These are phyloP conservation scores for Chaetogeoica ovagalla DNA, from an alignment of 2,888 invertebrate species.

Conservation along the genomic window DNA sequence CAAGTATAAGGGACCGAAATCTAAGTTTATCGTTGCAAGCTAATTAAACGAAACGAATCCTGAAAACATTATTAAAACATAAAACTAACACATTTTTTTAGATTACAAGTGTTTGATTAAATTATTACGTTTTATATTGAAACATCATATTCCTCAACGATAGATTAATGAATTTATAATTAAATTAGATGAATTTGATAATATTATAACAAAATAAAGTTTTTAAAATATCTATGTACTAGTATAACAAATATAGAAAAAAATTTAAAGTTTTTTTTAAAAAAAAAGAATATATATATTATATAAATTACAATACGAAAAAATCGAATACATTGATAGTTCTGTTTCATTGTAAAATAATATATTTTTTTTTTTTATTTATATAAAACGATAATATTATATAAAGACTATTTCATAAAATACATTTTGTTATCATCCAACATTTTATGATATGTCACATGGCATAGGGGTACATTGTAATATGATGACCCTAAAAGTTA, in stretches of 20 bases:
- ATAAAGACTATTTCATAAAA: conserved; percentile 15
- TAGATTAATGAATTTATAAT: too few relatives aligned
- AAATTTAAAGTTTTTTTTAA: neutral
- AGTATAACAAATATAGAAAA: neutral
- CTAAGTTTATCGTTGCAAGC: conserved; percentile 33
- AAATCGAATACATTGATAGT: neutral
- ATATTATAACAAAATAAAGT: neutral
- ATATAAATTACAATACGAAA: too few relatives aligned
- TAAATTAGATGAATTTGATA: neutral
- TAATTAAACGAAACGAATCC: conserved; percentile 35
- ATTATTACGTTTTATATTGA: neutral
- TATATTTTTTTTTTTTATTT: conserved; percentile 6
- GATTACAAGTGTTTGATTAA: neutral
- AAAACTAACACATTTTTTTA: neutral
- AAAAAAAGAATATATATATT: neutral
- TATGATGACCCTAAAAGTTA: conserved; percentile 10
- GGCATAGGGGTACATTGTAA: conserved; percentile 29
- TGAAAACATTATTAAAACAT: conserved; percentile 33
- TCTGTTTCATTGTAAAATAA: conserved; percentile 7
- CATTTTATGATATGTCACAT: conserved; percentile 23
- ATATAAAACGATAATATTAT: conserved; percentile 8
- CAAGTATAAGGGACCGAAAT: conserved; percentile 24
- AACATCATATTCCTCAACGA: neutral
- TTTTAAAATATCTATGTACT: neutral
- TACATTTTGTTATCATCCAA: conserved; percentile 31